These are phyloP conservation scores for rat (Rattus norvegicus) DNA, from an alignment of 2,113 vertebrate genomes.

Conservation along the genomic window GRCr8 NC_086026.1:86969501-86970000, in stretches of 20 bases:
- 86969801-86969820: not conserved
- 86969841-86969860: not conserved
- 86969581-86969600: not conserved
- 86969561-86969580: not conserved
- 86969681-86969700: not conserved
- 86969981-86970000: not conserved
- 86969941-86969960: not conserved
- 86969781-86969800: too few species aligned
- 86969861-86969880: not conserved
- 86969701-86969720: not conserved
- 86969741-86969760: not conserved
- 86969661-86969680: slow-evolving; percentile 7
- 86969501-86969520: not conserved
- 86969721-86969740: not conserved
- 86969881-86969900: not conserved
- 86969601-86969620: not conserved
- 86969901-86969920: not conserved
- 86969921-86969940: not conserved
- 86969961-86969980: not conserved
- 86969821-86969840: not conserved
- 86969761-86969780: not conserved
- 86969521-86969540: slow-evolving; percentile 28
- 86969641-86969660: not conserved
- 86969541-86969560: not conserved
- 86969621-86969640: not conserved